Percentiles rank a stretch among this genome's conserved stretches.
Evolutionary conservation across 1,140 invertebrate genomes (phyloP).

Genomic region (Leptonema lineaticorne): DNA sequence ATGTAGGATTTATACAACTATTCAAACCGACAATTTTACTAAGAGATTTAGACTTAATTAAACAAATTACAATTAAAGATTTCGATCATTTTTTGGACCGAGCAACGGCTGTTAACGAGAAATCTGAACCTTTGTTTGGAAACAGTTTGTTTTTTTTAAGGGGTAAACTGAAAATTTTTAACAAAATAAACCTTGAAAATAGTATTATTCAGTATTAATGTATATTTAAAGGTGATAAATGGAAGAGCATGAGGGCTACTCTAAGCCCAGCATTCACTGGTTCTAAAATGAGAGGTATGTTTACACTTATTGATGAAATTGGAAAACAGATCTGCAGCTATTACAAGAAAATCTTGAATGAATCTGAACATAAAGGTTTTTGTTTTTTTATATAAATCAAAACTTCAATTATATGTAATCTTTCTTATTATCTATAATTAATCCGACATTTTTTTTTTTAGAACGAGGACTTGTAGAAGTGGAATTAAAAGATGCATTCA

Average conservation of each 20-base stretch:
- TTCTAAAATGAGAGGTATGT: slow-evolving; percentile 14
- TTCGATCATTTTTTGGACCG: slow-evolving; percentile 67
- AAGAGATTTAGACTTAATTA: slow-evolving; percentile 63
- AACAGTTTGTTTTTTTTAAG: slow-evolving; percentile 56
- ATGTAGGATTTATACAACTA: slow-evolving; percentile 58
- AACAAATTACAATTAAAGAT: slow-evolving; percentile 62
- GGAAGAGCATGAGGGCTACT: slow-evolving; percentile 1
- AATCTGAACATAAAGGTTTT: background rate
- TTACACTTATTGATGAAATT: background rate
- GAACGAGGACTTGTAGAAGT: slow-evolving; percentile 22
- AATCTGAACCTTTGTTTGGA: slow-evolving; percentile 57
- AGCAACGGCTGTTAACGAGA: slow-evolving; percentile 48
- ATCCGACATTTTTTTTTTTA: background rate
- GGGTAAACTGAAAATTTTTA: slow-evolving; percentile 44
- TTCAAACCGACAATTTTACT: slow-evolving; percentile 56
- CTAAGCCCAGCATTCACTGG: slow-evolving; percentile 12
- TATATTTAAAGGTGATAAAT: slow-evolving; percentile 2
- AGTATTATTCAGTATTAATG: slow-evolving; percentile 1
- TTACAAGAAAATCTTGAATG: slow-evolving; percentile 7
- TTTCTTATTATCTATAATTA: background rate
- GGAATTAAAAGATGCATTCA: slow-evolving; percentile 40
- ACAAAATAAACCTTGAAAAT: background rate
- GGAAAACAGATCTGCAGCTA: background rate
- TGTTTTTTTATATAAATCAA: background rate
- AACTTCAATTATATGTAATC: background rate